A percentile compares a stretch with the other conserved stretches of the same genome.
These are phyloP conservation scores for Pristionchus mayeri DNA, from an alignment of 2,888 invertebrate genomes.

Conservation along the genomic window DNA sequence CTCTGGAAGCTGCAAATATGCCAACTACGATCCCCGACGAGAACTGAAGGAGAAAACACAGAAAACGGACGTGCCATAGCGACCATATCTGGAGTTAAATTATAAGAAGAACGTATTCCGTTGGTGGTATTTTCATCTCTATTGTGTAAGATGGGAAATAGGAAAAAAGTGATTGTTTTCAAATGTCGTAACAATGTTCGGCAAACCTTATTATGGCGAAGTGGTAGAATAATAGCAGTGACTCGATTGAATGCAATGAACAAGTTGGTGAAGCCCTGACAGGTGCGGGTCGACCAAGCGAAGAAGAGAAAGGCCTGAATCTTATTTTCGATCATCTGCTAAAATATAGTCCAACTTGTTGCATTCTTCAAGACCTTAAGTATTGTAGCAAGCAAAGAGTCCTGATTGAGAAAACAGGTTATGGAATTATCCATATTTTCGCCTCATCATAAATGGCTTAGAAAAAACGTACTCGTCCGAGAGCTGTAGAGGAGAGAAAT, in stretches of 20 bases:
- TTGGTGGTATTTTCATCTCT: no score
- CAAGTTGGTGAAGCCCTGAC: not conserved
- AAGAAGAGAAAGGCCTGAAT: slow-evolving; percentile 5
- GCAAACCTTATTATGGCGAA: not conserved
- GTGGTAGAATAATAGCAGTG: not conserved
- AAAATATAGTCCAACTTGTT: no score
- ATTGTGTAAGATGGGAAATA: no score
- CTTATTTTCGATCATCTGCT: no score
- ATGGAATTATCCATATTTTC: no score
- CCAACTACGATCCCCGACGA: not conserved
- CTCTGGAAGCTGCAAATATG: not conserved
- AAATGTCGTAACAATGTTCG: no score
- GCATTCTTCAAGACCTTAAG: no score
- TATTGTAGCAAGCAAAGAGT: no score
- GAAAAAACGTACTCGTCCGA: not conserved
- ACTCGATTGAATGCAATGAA: not conserved
- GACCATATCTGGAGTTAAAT: not conserved
- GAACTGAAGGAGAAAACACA: not conserved
- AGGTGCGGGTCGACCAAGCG: not conserved
- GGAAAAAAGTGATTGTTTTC: no score
- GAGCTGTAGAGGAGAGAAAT: not conserved
- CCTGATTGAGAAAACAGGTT: no score
- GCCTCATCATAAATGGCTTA: no score
- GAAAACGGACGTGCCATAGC: not conserved
- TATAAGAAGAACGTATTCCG: not conserved